These are phyloP conservation scores for Glandiceps talaboti DNA, from an alignment of 53 echinoderm and acorn worm species.

Conservation along the genomic window DNA sequence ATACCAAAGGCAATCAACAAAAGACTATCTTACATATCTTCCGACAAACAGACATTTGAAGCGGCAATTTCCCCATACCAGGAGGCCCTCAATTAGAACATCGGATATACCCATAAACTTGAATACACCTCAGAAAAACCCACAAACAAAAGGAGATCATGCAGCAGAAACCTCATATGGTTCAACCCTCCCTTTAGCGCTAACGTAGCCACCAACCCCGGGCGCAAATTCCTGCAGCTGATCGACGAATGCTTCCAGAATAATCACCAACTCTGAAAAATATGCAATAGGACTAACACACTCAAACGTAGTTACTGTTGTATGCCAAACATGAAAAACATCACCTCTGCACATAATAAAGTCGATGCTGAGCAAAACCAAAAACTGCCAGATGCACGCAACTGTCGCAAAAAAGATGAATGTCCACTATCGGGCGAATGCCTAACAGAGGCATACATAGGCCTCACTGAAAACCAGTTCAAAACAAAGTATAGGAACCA, in stretches of 20 bases:
- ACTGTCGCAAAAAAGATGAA: not conserved
- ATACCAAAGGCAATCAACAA: constrained; percentile 14
- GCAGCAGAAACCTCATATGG: constrained; percentile 15
- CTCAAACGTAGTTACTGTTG: constrained; percentile 29
- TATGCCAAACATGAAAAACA: constrained; percentile 23
- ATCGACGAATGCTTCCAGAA: not conserved
- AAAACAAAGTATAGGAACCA: not conserved
- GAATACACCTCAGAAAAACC: constrained; percentile 1
- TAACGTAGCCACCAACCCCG: constrained; percentile 16
- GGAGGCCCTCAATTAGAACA: constrained; percentile 9
- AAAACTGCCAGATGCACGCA: not conserved
- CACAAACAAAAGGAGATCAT: not conserved
- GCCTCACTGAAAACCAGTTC: not conserved
- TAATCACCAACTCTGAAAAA: not conserved
- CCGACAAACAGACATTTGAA: constrained; percentile 9
- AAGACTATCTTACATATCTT: constrained; percentile 14
- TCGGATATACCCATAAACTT: not conserved
- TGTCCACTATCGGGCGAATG: not conserved
- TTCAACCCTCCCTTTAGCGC: constrained; percentile 23
- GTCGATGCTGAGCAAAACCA: constrained; percentile 15
- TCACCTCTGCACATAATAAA: constrained; percentile 30
- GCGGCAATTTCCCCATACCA: constrained; percentile 6
- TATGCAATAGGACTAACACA: constrained; percentile 26
- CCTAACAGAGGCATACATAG: not conserved
- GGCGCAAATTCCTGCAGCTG: constrained; percentile 8